A percentile compares a stretch with the other conserved stretches of the same genome.
Conservation (phyloP, 2,888 invertebrate genomes). For the Trachelus tabidus region DNA sequence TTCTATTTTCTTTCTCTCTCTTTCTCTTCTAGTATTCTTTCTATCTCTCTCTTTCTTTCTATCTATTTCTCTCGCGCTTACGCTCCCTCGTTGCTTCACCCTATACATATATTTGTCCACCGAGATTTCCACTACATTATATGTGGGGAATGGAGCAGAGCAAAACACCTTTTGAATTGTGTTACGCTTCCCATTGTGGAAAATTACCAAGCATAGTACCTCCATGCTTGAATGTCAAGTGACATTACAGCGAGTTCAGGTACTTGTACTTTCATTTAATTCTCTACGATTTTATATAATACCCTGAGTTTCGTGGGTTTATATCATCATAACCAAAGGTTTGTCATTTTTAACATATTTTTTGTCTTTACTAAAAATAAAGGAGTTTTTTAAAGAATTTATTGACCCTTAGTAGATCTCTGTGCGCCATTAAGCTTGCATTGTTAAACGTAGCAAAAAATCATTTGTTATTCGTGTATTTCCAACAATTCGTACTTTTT, state of each 20-base stretch:
- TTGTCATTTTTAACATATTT: background rate
- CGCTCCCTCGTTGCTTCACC: background rate
- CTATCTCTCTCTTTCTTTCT: background rate
- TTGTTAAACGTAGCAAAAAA: no score
- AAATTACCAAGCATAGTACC: background rate
- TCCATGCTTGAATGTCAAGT: no score
- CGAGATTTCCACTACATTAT: background rate
- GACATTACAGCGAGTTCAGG: no score
- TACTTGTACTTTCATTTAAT: no score
- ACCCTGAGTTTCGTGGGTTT: background rate
- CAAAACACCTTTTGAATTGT: background rate
- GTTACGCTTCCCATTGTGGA: background rate
- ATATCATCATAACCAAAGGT: background rate
- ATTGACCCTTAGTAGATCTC: no score
- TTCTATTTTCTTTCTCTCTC: background rate
- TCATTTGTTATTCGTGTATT: no score
- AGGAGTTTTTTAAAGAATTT: background rate
- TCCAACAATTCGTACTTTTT: no score
- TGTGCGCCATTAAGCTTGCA: no score
- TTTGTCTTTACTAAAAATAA: background rate
- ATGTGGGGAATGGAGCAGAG: background rate
- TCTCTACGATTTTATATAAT: background rate
- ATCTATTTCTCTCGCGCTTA: background rate
- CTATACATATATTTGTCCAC: background rate
- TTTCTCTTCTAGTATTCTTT: background rate